A percentile compares a stretch with the other conserved stretches of the same genome.
Evolutionary conservation across 2,797 vertebrate species (phyloP).

Genomic region (Mionectes olivaceus): DNA sequence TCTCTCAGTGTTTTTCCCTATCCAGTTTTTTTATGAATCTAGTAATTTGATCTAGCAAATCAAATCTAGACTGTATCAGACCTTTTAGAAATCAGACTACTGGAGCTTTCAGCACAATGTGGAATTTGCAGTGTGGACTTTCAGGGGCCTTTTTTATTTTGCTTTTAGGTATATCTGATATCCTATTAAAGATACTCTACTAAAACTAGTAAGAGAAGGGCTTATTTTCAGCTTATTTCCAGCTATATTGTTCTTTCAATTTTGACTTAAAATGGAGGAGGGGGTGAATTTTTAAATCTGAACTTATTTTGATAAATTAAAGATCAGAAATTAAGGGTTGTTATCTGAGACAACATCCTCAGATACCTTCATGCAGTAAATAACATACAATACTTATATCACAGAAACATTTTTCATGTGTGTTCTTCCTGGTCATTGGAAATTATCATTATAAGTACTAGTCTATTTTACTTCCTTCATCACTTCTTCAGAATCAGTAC

Average conservation of each 20-base stretch:
- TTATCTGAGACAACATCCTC: background rate
- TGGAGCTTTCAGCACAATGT: background rate
- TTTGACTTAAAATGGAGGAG: background rate
- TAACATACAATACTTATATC: background rate
- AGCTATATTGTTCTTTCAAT: background rate
- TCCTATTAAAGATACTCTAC: background rate
- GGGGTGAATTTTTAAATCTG: background rate
- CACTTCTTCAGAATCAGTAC: background rate
- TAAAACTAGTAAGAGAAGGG: background rate
- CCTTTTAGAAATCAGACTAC: background rate
- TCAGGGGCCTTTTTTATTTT: background rate
- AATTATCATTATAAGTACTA: background rate
- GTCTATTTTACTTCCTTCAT: background rate
- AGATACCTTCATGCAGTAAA: background rate
- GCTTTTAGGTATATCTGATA: background rate
- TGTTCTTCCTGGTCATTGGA: background rate
- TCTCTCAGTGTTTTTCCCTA: background rate
- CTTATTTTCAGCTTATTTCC: background rate
- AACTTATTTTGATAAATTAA: background rate
- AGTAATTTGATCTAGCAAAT: constrained; percentile 22
- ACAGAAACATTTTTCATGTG: background rate
- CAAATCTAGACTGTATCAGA: background rate
- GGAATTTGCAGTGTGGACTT: background rate
- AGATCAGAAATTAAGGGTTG: background rate
- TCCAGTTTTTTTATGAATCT: background rate